Evolutionary conservation across 2,888 invertebrate species (phyloP), one percentile per base, ranked within the genome.

Genomic region (Arrhopalites spinosus): DNA sequence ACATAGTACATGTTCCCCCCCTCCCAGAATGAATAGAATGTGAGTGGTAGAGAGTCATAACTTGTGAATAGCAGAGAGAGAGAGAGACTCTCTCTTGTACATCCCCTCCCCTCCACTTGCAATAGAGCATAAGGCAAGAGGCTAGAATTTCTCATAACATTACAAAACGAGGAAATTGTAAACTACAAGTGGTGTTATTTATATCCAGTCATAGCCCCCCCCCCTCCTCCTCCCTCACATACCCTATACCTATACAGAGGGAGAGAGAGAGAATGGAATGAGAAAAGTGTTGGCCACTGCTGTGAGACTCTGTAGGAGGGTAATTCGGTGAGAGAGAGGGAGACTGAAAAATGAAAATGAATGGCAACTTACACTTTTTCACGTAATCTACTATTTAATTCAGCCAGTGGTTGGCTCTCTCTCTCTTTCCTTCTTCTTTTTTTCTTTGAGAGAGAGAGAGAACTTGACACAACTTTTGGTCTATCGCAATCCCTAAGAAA

Each of bases 371-470:
- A 69, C 69, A 56, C 56, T 70, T 70, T 36, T 71, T 71, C 70
- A 63, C 64, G 70, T 78, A 75, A 78, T 75, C 78, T 61, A 73
- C 75, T 75, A 64, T 77, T 70, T 78, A 78, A 75, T 78, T 78
- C 78, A 73, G 20, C 56, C 30, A 2, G 36, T 56, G 30, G 5
- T 36, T 36, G 3, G 36, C 36, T 36, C 11, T 11, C 36, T 36
- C 36, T n/a, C 36, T 36, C 36, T 36, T 36, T 11, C 36, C 36
- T 11, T 36, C 36, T 36, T 36, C 36, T 11, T 11, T 36, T 11
- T 11, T 36, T 36, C 3, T 36, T 36, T 36, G 3, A 36, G 11
- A 36, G 11, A 11, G 36, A 36, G 11, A 36, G 36, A 36, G 36
- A 36, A 36, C 36, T 36, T 36, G 36, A 36, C 36, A 36, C 36